phyloP scores from a whole-genome alignment of 2,797 vertebrate species.

The Stomatorhinus walkeri region DNA sequence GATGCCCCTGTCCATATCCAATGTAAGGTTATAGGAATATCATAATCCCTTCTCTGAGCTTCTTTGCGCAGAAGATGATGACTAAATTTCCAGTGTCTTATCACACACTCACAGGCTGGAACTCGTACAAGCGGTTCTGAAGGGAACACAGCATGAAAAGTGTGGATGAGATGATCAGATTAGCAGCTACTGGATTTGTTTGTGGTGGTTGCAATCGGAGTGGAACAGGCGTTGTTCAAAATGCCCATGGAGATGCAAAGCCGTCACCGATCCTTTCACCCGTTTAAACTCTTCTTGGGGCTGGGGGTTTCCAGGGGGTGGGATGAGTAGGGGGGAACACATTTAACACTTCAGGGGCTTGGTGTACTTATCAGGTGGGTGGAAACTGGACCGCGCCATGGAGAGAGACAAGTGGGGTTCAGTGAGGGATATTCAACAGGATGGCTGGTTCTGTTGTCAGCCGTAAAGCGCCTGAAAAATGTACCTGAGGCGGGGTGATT shows the following conservation, averaged over 20 bases:
- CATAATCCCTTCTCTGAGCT: constrained; percentile 91
- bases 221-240: constrained; percentile 75
- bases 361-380: constrained; percentile 59
- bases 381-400: constrained; percentile 63
- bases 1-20: constrained; percentile 80
- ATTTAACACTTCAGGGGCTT: constrained; percentile 69
- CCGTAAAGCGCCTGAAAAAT: constrained; percentile 45
- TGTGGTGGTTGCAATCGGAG: constrained; percentile 78
- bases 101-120: constrained; percentile 94
- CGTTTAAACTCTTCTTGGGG: constrained; percentile 56
- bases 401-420: constrained; percentile 66
- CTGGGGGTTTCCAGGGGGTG: constrained; percentile 46
- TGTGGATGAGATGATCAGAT: constrained; percentile 90
- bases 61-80: constrained; percentile 80
- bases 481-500: constrained; percentile 52
- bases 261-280: constrained; percentile 63
- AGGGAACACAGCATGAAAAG: constrained; percentile 88
- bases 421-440: constrained; percentile 59
- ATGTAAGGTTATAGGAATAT: constrained; percentile 92
- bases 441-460: constrained; percentile 44
- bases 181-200: constrained; percentile 88
- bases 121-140: constrained; percentile 83
- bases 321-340: constrained; percentile 42
- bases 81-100: constrained; percentile 99
- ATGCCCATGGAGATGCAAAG: constrained; percentile 74